Conservation (phyloP, 2,113 vertebrate species). For the Arvicanthis niloticus region DNA sequence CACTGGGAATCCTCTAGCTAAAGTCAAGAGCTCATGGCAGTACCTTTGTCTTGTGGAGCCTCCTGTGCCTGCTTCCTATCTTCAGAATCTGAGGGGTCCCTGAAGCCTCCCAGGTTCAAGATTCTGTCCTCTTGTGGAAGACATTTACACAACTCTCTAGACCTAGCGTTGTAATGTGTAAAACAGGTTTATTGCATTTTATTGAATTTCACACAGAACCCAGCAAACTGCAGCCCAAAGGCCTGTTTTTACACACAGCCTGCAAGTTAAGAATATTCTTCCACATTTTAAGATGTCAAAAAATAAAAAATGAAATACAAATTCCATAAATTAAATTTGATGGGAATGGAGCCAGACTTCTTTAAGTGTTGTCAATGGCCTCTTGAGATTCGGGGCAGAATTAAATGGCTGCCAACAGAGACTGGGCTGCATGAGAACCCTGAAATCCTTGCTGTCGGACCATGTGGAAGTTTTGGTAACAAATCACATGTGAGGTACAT, state of each 20-base stretch:
- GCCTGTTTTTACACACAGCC: background rate
- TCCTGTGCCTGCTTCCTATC: background rate
- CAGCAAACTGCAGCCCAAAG: background rate
- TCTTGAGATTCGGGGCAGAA: background rate
- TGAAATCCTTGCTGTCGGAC: background rate
- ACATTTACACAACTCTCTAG: background rate
- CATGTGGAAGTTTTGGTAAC: background rate
- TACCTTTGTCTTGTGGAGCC: fast-evolving
- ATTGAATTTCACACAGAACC: background rate
- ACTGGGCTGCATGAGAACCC: background rate
- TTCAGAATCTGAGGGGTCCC: background rate
- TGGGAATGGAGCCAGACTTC: background rate
- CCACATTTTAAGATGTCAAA: background rate
- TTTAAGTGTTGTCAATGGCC: fast-evolving
- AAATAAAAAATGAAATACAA: conserved; percentile 6
- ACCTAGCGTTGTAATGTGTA: background rate
- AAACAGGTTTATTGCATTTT: background rate
- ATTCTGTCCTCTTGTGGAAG: background rate
- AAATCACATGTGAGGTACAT: background rate
- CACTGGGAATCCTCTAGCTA: background rate
- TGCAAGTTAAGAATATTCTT: background rate
- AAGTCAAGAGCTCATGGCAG: background rate
- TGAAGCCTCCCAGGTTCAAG: background rate
- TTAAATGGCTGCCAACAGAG: background rate
- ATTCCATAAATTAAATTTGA: conserved; percentile 27